phyloP scores from a whole-genome alignment of 1,140 invertebrate genomes.

The Drosophila sulfurigaster region DNA sequence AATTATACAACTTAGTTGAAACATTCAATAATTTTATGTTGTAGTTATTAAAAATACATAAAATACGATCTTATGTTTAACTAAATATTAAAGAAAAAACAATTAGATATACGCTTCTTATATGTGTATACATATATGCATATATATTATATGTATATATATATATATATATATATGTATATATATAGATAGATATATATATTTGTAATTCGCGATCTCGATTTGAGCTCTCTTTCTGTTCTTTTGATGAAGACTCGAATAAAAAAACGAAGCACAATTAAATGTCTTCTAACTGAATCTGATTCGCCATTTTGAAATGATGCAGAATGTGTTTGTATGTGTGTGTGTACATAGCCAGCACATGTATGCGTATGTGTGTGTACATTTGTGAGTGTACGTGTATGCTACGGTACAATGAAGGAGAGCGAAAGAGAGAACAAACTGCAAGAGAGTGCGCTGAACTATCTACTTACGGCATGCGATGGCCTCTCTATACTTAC shows the following conservation, averaged over 20 bases:
- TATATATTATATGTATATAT: neutral
- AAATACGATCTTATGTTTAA: slow-evolving; percentile 79
- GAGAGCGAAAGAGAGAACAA: slow-evolving; percentile 1
- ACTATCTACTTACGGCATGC: slow-evolving; percentile 45
- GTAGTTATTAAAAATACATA: slow-evolving; percentile 72
- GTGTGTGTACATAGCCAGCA: slow-evolving; percentile 10
- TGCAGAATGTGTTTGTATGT: slow-evolving; percentile 17
- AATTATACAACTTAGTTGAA: slow-evolving; percentile 83
- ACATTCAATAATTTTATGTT: slow-evolving; percentile 77
- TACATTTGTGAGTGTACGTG: slow-evolving; percentile 25
- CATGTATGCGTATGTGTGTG: slow-evolving; percentile 16
- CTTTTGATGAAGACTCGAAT: slow-evolving; percentile 16
- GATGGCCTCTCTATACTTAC: slow-evolving; percentile 18
- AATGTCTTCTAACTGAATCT: slow-evolving; percentile 47
- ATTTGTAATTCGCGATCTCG: slow-evolving; percentile 7
- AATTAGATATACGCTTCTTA: slow-evolving; percentile 51
- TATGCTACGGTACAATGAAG: neutral
- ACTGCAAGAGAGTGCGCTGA: slow-evolving; percentile 26
- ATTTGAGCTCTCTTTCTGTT: neutral
- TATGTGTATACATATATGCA: slow-evolving; percentile 7
- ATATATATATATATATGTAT: slow-evolving; percentile 1
- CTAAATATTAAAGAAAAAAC: slow-evolving; percentile 75
- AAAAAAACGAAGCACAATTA: slow-evolving; percentile 48
- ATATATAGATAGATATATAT: neutral
- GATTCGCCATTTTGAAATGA: slow-evolving; percentile 44